phyloP scores from a whole-genome alignment of 2,113 vertebrate species.

The Progne subis region DNA sequence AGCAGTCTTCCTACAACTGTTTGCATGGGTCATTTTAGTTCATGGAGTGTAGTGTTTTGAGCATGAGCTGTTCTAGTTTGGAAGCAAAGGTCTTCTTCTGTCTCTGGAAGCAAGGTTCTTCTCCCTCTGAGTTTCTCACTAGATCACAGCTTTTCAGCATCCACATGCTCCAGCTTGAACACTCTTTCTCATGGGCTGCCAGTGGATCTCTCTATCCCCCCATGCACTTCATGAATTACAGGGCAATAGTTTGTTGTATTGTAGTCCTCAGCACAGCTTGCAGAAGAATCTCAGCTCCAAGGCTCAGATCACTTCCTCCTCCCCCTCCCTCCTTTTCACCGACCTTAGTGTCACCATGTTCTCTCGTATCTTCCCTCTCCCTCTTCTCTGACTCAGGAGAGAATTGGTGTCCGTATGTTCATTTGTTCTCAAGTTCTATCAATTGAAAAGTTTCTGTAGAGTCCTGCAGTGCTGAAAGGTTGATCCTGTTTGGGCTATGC shows the following conservation, averaged over 20 bases:
- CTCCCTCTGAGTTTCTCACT: not conserved
- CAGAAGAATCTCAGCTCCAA: not conserved
- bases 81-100: not conserved
- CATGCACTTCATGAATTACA: not conserved
- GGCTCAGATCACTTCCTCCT: not conserved
- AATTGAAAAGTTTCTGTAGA: not conserved
- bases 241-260: not conserved
- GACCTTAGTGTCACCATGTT: not conserved
- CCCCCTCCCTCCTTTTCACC: not conserved
- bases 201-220: not conserved
- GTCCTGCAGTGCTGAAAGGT: not conserved
- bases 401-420: not conserved
- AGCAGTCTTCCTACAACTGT: not conserved
- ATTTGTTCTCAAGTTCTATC: not conserved
- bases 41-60: not conserved
- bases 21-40: not conserved
- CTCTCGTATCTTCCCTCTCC: not conserved
- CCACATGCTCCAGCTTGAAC: accelerated
- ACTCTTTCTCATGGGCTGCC: not conserved
- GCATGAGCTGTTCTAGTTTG: not conserved
- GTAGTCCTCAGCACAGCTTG: not conserved
- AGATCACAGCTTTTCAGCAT: not conserved
- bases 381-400: not conserved
- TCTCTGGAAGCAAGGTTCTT: not conserved
- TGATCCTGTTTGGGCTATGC: accelerated